Base-by-base conservation (phyloP, 2,113 vertebrate genomes). In the Pyrgilauda ruficollis region DNA sequence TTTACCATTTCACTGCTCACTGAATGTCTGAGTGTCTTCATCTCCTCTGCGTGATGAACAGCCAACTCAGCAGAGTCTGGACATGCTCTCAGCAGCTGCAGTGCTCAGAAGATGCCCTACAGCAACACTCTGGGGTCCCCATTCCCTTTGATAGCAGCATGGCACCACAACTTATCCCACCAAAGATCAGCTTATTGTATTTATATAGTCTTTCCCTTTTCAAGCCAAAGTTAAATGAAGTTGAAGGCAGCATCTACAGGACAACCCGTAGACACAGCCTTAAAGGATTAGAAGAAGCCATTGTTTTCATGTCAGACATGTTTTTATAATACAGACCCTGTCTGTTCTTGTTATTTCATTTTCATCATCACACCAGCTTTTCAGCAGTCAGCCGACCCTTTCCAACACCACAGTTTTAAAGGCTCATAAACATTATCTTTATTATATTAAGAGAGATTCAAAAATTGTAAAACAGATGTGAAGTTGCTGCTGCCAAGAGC, bases 401-500 rank as follows among this genome's bases (percentile, higher is more conserved):
- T 97, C 92, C 93, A 96, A 96, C 64, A 78, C 90, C 75, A 78
- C 82, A 90, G 91, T 79, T 91, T 96, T 85, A 89, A 88, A 93
- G 89, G 69, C 93, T 97, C 92, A 92, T 93, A 96, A 96, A 92
- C 86, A 88, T 89, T 84, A 93, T 96, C 87, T 96, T 90, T 89
- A 95, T 91, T 93, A 89, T 91, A 96, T 89, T 89, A 73, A 85
- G 81, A 89, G 87, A 92, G 92, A 94, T 74, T 93, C 70, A 89
- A 81, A 95, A 89, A 67, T 91, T 94, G 79, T 90, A 87, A 94
- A 96, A 84, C 94, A 97, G 85, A 83, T 90, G 89, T 93, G 67
- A 92, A 90, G 73, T 73, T 8, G 17, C 68, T 87, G 63, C 72
- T 90, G 90, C 91, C 91, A 89, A 93, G 80, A 96, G 87, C 86